Evolutionary conservation across 30 jellyfish, hydroid and myxozoan species (phyloP).

Genomic region (Rhopilema esculentum): DNA sequence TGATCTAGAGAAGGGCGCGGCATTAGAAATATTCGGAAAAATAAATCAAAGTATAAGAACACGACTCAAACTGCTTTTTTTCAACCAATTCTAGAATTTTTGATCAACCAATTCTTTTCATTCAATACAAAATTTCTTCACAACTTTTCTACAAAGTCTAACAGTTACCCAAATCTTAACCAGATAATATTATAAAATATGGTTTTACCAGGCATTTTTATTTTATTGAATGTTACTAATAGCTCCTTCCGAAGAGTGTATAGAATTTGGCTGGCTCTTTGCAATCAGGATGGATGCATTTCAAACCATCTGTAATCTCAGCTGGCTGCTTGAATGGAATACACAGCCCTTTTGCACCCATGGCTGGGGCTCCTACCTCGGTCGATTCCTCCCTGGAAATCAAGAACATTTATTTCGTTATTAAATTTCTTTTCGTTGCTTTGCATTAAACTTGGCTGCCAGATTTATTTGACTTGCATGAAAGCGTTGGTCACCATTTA

Average conservation of each 20-base stretch:
- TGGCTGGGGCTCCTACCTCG: slow-evolving; percentile 95
- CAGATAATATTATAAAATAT: neutral
- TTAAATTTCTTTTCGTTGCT: too few relatives aligned
- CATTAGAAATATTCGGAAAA: too few relatives aligned
- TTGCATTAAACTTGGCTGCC: too few relatives aligned
- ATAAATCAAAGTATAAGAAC: too few relatives aligned
- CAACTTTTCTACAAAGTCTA: neutral
- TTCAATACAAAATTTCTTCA: neutral
- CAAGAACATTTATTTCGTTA: too few relatives aligned
- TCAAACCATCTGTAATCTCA: slow-evolving; percentile 60
- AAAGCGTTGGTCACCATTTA: too few relatives aligned
- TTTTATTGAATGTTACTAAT: slow-evolving; percentile 10
- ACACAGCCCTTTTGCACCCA: slow-evolving; percentile 98
- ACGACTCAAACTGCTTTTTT: too few relatives aligned
- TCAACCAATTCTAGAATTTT: too few relatives aligned
- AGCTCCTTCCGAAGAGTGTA: slow-evolving; percentile 95
- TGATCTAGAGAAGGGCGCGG: too few relatives aligned
- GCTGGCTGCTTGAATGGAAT: slow-evolving; percentile 97
- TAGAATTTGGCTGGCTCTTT: slow-evolving; percentile 76
- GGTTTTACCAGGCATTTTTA: neutral
- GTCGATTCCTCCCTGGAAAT: slow-evolving; percentile 86
- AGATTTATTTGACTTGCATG: too few relatives aligned
- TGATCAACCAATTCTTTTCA: neutral
- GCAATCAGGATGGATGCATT: slow-evolving; percentile 91
- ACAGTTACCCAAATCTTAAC: neutral